phyloP scores from a whole-genome alignment of 2,113 vertebrate species.

The Oryzias curvinotus region DNA sequence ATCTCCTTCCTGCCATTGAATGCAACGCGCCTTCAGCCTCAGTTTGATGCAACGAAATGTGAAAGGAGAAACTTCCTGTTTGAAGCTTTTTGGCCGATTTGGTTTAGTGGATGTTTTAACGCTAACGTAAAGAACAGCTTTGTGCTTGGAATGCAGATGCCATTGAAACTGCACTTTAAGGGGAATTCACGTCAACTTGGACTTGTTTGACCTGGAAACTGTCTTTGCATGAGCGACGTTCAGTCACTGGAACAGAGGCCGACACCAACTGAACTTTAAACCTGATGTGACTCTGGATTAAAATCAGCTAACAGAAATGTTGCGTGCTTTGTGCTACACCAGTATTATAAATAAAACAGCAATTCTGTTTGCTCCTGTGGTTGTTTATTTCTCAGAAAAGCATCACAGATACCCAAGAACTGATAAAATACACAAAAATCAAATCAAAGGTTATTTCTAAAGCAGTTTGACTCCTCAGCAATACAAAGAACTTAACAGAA shows the following conservation, averaged over 20 bases:
- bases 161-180: conserved; percentile 2
- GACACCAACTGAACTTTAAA: conserved; percentile 38
- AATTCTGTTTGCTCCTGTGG: conserved; percentile 13
- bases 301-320: conserved; percentile 24
- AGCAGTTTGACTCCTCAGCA: too few species aligned
- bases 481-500: too few species aligned
- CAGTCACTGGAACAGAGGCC: background rate
- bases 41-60: too few species aligned
- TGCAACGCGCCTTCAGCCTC: conserved; percentile 30
- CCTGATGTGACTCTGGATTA: conserved; percentile 10
- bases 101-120: too few species aligned
- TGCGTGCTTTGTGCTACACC: conserved; percentile 15
- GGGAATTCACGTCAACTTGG: background rate
- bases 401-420: background rate
- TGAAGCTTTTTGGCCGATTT: too few species aligned
- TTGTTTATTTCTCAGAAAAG: background rate
- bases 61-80: too few species aligned
- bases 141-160: background rate
- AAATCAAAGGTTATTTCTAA: background rate
- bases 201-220: background rate
- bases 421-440: background rate
- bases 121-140: too few species aligned
- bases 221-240: background rate
- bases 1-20: conserved; percentile 8
- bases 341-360: conserved; percentile 56